Base-by-base conservation (phyloP, 2,113 vertebrate species). In the Corvus moneduloides region DNA sequence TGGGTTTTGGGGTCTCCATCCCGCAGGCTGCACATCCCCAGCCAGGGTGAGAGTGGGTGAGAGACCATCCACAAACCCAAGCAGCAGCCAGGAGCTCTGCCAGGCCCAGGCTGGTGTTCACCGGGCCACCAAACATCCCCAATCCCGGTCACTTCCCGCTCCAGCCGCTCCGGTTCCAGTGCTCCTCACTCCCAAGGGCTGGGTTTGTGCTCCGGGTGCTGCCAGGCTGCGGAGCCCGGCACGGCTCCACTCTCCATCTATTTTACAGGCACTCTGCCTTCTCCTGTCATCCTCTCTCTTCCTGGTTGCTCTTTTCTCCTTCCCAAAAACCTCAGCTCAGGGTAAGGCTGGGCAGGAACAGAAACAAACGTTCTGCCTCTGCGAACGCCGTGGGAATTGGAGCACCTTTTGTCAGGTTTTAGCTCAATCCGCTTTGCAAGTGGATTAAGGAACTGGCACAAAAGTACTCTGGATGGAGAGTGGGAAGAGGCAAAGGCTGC, bases 381-480 rank as follows among this genome's bases (percentile, higher is more conserved):
- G 11, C 0, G 9, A 90, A 24, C 13, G 11, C 72, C 2, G 10
- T 2, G 55, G 83, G 64, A 90, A 86, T 63, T 52, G 51, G 86
- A 95, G 51, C 94, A 93, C 90, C 96, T 95, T 93, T 90, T 51
- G 92, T 87, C 83, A 74, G 94, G 59, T 96, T 97, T 95, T 71
- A 93, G 75, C 94, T 90, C 88, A 74, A 94, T 73, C 88, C 75
- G 71, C 94, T 94, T 88, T 74, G 72, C 90, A 35, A 92, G 90
- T 71, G 68, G 92, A 94, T 97, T 80, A 97, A 69, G 43, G 84
- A 97, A 93, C 90, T 89, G 94, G 92, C 94, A 95, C 94, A 77
- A 77, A 93, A 97, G 92, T 95, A 61, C 88, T 66, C 75, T 16
- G 94, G 83, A 83, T 93, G 8, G 44, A 84, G 79, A 94, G 92